Evolutionary conservation across 2,797 vertebrate genomes (phyloP).

Genomic region (Lutjanus campechanus): DNA sequence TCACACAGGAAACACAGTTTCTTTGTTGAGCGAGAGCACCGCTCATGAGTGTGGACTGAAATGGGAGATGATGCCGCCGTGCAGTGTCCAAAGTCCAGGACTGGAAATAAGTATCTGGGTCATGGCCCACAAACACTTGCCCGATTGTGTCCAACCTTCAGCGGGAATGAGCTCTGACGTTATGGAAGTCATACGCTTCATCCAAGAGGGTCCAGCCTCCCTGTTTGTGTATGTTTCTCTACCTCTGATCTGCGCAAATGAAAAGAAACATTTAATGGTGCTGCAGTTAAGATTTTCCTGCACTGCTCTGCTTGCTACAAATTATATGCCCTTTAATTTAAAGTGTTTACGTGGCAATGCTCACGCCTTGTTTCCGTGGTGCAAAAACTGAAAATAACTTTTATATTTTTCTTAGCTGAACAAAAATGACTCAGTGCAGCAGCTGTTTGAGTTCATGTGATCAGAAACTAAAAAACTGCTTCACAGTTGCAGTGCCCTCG

Average conservation of each 20-base stretch:
- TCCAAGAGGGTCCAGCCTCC: slow-evolving; percentile 7
- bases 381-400: not conserved
- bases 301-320: not conserved
- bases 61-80: slow-evolving; percentile 61
- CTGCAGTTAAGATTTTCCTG: not conserved
- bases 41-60: slow-evolving; percentile 59
- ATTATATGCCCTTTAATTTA: not conserved
- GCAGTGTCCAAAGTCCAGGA: slow-evolving; percentile 49
- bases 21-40: slow-evolving; percentile 42
- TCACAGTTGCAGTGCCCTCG: too few species aligned
- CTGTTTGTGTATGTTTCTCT: not conserved
- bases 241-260: not conserved
- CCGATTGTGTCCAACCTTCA: slow-evolving; percentile 75
- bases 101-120: slow-evolving; percentile 76
- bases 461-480: not conserved
- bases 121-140: slow-evolving; percentile 80
- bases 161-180: slow-evolving; percentile 57
- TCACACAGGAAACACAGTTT: slow-evolving; percentile 37
- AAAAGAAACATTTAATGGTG: not conserved
- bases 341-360: not conserved
- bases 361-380: not conserved
- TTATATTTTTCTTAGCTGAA: not conserved
- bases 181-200: slow-evolving; percentile 71
- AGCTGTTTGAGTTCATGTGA: slow-evolving; percentile 10
- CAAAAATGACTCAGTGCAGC: not conserved